phyloP scores from a whole-genome alignment of 1,140 invertebrate genomes.

The Bombyx mandarina region DNA sequence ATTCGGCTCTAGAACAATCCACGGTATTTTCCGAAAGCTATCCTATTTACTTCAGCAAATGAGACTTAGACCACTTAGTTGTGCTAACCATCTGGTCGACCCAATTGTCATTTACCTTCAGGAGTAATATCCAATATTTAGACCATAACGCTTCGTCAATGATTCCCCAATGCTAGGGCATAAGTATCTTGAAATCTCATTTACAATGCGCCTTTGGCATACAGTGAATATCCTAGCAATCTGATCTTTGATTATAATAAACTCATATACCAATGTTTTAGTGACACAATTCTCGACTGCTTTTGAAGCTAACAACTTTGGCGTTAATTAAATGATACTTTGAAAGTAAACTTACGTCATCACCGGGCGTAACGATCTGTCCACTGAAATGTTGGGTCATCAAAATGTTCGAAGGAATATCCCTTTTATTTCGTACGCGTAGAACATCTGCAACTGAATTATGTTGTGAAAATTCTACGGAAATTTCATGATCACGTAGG shows the following conservation, averaged over 20 bases:
- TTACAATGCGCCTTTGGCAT: not conserved
- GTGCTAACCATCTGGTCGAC: too few species aligned
- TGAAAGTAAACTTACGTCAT: conserved; percentile 40
- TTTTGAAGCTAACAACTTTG: too few species aligned
- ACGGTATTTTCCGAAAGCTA: not conserved
- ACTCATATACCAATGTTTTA: too few species aligned
- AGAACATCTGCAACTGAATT: conserved; percentile 19
- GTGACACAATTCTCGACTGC: too few species aligned
- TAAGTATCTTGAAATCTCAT: too few species aligned
- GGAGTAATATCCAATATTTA: too few species aligned
- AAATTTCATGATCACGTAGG: too few species aligned
- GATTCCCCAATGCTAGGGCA: too few species aligned
- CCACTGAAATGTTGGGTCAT: conserved; percentile 59
- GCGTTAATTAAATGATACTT: too few species aligned
- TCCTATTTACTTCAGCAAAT: not conserved
- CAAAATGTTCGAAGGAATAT: conserved; percentile 37
- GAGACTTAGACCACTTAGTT: not conserved
- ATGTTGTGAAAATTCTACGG: not conserved
- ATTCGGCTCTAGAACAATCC: not conserved
- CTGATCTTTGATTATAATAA: too few species aligned
- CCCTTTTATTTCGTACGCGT: conserved; percentile 31
- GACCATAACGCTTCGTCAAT: too few species aligned
- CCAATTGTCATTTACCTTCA: too few species aligned
- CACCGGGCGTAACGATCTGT: conserved; percentile 47
- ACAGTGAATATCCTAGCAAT: not conserved